Evolutionary conservation across 2,113 vertebrate genomes (phyloP).

Genomic region (Psilopogon haemacephalus): DNA sequence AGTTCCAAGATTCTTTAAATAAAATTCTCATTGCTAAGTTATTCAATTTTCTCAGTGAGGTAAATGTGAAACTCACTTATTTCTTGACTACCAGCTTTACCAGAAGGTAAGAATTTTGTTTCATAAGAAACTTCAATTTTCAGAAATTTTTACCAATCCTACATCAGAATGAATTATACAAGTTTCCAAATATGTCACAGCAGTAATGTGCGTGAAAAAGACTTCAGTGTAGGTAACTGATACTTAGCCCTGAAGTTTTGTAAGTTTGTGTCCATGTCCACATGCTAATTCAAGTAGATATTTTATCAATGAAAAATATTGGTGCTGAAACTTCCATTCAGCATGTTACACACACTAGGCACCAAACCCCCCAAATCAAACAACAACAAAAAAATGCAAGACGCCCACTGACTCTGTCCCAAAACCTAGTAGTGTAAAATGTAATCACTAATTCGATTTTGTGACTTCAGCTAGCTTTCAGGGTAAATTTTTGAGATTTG

Average conservation of each 20-base stretch:
- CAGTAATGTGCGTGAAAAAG: not conserved
- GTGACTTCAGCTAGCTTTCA: not conserved
- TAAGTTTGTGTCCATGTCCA: not conserved
- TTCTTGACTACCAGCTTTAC: not conserved
- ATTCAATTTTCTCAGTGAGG: not conserved
- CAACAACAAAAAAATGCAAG: not conserved
- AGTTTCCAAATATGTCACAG: not conserved
- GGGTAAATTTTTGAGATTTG: not conserved
- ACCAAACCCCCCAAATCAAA: fast-evolving
- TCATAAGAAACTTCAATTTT: not conserved
- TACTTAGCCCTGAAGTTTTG: not conserved
- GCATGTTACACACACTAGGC: not conserved
- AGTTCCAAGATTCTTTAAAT: not conserved
- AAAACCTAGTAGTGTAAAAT: not conserved
- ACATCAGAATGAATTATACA: not conserved
- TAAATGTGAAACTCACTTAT: not conserved
- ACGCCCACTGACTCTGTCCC: fast-evolving
- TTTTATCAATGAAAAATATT: not conserved
- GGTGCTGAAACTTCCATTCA: not conserved
- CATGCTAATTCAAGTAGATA: not conserved
- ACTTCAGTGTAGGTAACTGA: not conserved
- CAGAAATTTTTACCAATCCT: not conserved
- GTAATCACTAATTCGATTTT: not conserved
- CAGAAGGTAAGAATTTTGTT: not conserved
- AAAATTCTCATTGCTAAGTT: not conserved